A percentile compares a stretch with the other conserved stretches of the same genome.
Conservation (phyloP, 2,888 invertebrate genomes). For the Lepidocyrtoides sp. region DNA sequence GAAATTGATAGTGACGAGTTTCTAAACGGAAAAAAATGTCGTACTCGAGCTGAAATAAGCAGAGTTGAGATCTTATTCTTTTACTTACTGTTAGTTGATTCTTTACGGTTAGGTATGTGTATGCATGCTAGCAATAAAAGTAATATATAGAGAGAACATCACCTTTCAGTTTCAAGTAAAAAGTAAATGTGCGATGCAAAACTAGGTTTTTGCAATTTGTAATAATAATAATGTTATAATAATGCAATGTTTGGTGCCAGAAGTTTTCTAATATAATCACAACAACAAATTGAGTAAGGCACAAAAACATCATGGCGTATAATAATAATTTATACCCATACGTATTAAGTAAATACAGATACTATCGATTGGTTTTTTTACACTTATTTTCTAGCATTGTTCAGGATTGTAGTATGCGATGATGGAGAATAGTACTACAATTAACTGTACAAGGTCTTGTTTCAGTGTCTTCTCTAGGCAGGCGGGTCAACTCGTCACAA, state of each 20-base stretch:
- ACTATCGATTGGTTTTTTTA: conserved; percentile 7
- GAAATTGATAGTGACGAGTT: too few species aligned
- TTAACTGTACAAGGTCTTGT: background rate
- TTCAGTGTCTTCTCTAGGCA: background rate
- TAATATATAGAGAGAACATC: background rate
- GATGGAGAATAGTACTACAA: background rate
- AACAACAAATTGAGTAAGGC: conserved; percentile 70
- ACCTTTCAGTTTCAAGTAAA: background rate
- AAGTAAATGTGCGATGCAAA: conserved; percentile 8
- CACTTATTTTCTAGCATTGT: conserved; percentile 28
- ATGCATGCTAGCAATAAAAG: too few species aligned
- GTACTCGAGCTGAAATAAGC: too few species aligned
- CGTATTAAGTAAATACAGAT: too few species aligned
- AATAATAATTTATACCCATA: conserved; percentile 1
- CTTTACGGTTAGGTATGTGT: too few species aligned
- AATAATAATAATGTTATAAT: background rate
- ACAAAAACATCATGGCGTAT: conserved; percentile 53
- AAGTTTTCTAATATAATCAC: conserved; percentile 59
- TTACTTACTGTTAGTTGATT: too few species aligned
- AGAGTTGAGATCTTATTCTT: too few species aligned
- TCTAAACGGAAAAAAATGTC: too few species aligned
- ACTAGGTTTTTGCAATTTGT: background rate
- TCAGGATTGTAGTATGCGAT: background rate
- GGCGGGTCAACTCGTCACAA: background rate
- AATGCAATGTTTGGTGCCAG: conserved; percentile 24